Conservation (phyloP, 2,797 vertebrate species). For the Valencia hispanica region DNA sequence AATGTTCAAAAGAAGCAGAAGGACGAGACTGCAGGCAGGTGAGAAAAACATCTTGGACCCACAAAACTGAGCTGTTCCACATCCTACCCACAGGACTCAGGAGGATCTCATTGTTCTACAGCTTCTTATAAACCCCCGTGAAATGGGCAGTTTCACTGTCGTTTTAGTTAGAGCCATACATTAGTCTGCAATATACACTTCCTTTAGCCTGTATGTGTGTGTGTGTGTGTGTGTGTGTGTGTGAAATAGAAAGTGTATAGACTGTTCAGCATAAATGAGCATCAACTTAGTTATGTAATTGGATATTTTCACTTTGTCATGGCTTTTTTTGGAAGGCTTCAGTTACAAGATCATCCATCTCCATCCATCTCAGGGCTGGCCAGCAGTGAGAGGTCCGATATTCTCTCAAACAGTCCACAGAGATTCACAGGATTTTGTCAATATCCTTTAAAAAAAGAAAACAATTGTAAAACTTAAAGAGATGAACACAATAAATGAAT, state of each 20-base stretch:
- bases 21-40: conserved; percentile 18
- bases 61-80: neutral
- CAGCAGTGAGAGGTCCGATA: neutral
- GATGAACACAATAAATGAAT: neutral
- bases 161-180: neutral
- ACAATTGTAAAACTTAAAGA: neutral
- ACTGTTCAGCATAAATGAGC: conserved; percentile 57
- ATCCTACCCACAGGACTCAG: neutral
- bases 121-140: conserved; percentile 38
- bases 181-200: neutral
- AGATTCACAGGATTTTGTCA: neutral
- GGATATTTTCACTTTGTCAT: conserved; percentile 44
- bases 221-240: neutral
- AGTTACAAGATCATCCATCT: conserved; percentile 5
- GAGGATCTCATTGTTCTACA: neutral
- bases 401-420: neutral
- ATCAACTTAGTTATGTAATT: conserved; percentile 42
- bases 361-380: neutral
- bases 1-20: conserved; percentile 42
- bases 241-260: conserved; percentile 10
- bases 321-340: conserved; percentile 28
- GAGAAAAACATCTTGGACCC: conserved; percentile 50
- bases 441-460: neutral
- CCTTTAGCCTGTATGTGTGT: neutral
- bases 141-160: neutral